Conservation (phyloP, 2,797 vertebrate genomes). For the Gadopsis marmoratus region DNA sequence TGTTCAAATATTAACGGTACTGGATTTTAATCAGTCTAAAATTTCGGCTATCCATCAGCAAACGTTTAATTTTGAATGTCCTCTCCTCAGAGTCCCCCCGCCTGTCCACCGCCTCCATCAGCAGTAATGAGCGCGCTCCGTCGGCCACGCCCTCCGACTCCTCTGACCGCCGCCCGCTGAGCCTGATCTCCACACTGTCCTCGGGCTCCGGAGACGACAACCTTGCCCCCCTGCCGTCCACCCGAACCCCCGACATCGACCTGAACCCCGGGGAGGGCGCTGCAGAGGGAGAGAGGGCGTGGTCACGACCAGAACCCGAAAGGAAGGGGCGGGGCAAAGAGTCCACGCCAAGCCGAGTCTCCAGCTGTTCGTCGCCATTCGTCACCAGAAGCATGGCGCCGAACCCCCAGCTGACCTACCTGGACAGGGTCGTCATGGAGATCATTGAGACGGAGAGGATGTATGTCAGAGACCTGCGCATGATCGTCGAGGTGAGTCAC, state of each 20-base stretch:
- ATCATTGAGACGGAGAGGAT: conserved; percentile 95
- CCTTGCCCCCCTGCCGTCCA: conserved; percentile 54
- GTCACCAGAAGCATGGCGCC: conserved; percentile 51
- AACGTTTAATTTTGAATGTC: too few species aligned
- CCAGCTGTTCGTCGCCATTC: conserved; percentile 18
- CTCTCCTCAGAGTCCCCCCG: conserved; percentile 70
- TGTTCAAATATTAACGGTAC: too few species aligned
- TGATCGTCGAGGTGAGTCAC: conserved; percentile 92
- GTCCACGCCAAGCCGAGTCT: conserved; percentile 1
- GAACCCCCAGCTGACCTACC: conserved; percentile 88
- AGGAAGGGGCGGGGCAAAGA: conserved; percentile 42
- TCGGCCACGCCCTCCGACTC: conserved; percentile 75
- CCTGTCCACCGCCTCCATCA: conserved; percentile 73
- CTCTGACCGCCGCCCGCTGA: conserved; percentile 78
- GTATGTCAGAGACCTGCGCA: conserved; percentile 93
- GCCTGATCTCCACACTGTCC: conserved; percentile 80
- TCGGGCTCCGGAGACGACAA: conserved; percentile 80
- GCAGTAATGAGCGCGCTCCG: conserved; percentile 87
- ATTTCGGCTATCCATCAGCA: too few species aligned
- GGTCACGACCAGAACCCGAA: conserved; percentile 4
- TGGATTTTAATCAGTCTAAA: too few species aligned
- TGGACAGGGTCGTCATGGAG: conserved; percentile 94
- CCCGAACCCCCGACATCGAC: conserved; percentile 32
- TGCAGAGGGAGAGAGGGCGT: conserved; percentile 6
- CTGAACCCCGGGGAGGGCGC: conserved; percentile 24